phyloP scores from a whole-genome alignment of 2,113 vertebrate species.

The Pluvialis apricaria region DNA sequence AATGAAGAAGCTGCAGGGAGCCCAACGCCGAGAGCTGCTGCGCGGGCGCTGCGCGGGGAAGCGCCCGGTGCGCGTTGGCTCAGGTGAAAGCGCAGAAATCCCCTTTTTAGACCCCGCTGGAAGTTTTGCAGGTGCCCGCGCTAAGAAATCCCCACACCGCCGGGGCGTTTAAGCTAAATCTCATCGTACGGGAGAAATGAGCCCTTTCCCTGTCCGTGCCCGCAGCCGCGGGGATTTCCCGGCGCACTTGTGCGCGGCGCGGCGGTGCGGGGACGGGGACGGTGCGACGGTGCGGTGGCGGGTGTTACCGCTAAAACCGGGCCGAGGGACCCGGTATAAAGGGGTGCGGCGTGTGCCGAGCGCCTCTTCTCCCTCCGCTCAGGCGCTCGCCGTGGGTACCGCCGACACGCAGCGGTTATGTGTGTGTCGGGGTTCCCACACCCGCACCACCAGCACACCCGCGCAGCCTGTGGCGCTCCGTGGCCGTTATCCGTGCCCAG shows the following conservation, averaged over 20 bases:
- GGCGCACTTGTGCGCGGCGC: neutral
- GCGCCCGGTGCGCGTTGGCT: fast-evolving
- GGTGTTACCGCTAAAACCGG: neutral
- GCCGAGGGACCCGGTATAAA: neutral
- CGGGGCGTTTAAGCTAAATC: neutral
- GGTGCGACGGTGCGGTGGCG: neutral
- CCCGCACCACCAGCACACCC: neutral
- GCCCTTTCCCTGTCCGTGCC: neutral
- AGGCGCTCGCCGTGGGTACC: neutral
- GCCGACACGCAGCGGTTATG: fast-evolving
- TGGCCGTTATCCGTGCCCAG: neutral
- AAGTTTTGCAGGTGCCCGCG: neutral
- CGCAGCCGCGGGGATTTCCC: neutral
- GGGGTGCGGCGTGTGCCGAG: neutral
- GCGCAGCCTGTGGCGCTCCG: neutral
- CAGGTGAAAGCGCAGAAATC: fast-evolving
- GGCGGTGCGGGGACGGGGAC: neutral
- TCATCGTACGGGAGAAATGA: neutral
- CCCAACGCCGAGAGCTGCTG: neutral
- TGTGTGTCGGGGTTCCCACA: fast-evolving
- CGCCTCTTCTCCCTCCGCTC: neutral
- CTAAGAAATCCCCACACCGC: neutral
- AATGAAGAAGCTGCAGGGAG: fast-evolving
- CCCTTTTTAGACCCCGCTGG: no score
- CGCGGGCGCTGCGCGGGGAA: neutral